Conservation (phyloP, 2,113 vertebrate genomes). For the Phalacrocorax pelagicus region DNA sequence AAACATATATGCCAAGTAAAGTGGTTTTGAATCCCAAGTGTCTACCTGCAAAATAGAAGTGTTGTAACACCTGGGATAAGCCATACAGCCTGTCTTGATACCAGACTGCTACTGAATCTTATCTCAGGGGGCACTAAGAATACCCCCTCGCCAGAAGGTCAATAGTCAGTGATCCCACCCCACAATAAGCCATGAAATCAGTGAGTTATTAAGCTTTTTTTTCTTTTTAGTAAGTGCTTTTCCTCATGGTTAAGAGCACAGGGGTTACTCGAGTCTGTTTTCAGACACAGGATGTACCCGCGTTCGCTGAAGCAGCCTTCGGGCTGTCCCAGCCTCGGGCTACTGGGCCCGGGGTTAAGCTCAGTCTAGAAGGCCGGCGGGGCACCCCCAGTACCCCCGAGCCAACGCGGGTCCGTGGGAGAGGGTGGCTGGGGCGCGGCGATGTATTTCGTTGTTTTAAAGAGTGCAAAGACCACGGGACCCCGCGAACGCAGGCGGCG, state of each 20-base stretch:
- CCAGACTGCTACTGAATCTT: not conserved
- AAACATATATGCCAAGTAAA: rapidly evolving
- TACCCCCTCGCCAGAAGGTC: not conserved
- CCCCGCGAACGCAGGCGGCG: not conserved
- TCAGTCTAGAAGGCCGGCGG: too few species aligned
- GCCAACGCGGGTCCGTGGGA: not conserved
- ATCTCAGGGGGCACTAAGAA: not conserved
- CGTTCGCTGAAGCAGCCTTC: rapidly evolving
- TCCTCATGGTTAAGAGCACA: not conserved
- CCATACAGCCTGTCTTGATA: not conserved
- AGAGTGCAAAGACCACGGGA: not conserved
- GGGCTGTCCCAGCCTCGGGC: not conserved
- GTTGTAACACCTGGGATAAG: not conserved
- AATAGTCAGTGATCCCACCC: not conserved
- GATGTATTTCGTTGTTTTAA: rapidly evolving
- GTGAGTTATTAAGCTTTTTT: not conserved
- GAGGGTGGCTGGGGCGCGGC: not conserved
- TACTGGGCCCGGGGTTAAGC: not conserved
- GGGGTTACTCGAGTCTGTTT: not conserved
- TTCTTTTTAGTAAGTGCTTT: not conserved
- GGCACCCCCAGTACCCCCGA: too few species aligned
- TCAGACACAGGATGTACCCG: not conserved
- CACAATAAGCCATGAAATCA: not conserved
- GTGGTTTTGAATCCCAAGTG: rapidly evolving
- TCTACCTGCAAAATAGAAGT: not conserved